Percentiles rank a stretch among this genome's conserved stretches.
Conservation (phyloP, 2,888 invertebrate genomes). For the Leptinotarsa tumamoca region DNA sequence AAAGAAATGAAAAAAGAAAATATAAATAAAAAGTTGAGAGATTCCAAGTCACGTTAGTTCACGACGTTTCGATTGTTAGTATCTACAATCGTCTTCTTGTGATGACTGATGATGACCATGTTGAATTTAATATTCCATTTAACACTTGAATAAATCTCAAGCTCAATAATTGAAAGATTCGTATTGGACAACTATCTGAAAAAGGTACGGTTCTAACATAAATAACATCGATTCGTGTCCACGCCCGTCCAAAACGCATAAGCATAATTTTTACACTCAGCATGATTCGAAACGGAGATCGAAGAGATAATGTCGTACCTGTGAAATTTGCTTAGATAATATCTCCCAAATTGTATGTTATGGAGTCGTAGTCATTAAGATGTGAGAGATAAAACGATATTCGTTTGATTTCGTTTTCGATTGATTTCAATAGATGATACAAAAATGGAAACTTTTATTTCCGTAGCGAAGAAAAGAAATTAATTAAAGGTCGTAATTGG, state of each 20-base stretch:
- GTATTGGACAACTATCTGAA: background rate
- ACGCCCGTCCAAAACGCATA: slow-evolving; percentile 33
- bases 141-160: too few species aligned
- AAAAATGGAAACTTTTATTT: background rate
- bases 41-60: too few species aligned
- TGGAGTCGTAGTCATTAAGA: slow-evolving; percentile 38
- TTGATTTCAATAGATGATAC: background rate
- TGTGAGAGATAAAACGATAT: slow-evolving; percentile 34
- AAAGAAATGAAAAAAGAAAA: too few species aligned
- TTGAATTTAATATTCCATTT: too few species aligned
- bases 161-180: background rate
- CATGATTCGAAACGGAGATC: slow-evolving; percentile 37
- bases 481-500: background rate
- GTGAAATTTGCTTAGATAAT: slow-evolving; percentile 42
- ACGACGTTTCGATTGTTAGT: too few species aligned
- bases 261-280: slow-evolving; percentile 33
- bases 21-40: too few species aligned
- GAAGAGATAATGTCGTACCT: slow-evolving; percentile 33
- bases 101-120: too few species aligned
- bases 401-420: background rate
- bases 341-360: slow-evolving; percentile 41
- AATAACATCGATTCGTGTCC: slow-evolving; percentile 33
- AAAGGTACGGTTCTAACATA: slow-evolving; percentile 19
- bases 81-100: too few species aligned
- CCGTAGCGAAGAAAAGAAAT: background rate